Conservation (phyloP, 2,888 invertebrate genomes). For the Philhelius pedissequus region DNA sequence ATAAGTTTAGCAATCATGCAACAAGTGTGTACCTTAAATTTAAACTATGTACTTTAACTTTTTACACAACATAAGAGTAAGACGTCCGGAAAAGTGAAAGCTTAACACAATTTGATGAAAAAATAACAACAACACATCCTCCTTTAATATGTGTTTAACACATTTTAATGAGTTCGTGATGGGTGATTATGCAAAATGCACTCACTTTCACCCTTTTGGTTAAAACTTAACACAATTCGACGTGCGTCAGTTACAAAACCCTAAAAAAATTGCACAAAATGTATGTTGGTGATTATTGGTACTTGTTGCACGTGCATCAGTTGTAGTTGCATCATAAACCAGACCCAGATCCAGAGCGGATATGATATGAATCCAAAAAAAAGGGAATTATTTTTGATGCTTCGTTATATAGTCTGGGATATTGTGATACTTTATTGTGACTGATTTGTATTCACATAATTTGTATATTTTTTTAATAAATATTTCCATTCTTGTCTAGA, state of each 20-base stretch:
- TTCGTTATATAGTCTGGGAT: background rate
- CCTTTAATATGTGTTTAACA: constrained; percentile 8
- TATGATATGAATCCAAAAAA: background rate
- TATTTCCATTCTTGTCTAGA: too few species aligned
- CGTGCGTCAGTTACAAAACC: constrained; percentile 55
- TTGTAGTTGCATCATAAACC: too few species aligned
- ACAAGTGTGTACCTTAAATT: background rate
- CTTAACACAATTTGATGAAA: background rate
- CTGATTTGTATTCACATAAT: too few species aligned
- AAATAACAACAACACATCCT: background rate
- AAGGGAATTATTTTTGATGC: constrained; percentile 31
- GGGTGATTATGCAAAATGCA: constrained; percentile 45
- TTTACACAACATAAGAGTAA: background rate
- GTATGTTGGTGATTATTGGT: background rate
- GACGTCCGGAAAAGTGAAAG: constrained; percentile 40
- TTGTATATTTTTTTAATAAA: too few species aligned
- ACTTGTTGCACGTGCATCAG: constrained; percentile 39
- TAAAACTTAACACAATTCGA: constrained; percentile 3
- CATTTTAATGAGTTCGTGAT: constrained; percentile 30
- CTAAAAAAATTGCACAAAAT: constrained; percentile 10
- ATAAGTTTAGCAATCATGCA: background rate
- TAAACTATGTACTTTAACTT: constrained; percentile 15
- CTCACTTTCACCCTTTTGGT: constrained; percentile 45
- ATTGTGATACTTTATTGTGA: too few species aligned
- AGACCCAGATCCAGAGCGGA: background rate